phyloP scores from a whole-genome alignment of 2,113 vertebrate genomes.

The Micromys minutus region DNA sequence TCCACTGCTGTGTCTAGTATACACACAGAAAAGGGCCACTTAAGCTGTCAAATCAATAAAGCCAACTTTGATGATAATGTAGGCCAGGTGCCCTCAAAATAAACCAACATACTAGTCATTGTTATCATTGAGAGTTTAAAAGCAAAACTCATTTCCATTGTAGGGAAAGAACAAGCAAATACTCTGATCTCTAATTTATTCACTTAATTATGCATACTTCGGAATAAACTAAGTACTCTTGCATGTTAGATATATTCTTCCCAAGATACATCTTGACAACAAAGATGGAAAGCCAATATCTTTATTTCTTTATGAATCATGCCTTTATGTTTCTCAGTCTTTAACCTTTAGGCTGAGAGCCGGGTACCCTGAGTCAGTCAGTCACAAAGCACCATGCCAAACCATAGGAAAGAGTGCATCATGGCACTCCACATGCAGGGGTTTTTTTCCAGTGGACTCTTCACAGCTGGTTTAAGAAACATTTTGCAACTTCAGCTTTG shows the following conservation, averaged over 20 bases:
- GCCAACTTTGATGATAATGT: not conserved
- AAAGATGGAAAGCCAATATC: not conserved
- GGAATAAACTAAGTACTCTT: not conserved
- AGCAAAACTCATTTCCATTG: not conserved
- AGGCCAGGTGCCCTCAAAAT: not conserved
- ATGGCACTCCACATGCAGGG: not conserved
- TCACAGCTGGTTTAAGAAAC: not conserved
- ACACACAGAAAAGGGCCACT: not conserved
- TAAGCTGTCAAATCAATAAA: not conserved
- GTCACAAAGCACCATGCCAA: not conserved
- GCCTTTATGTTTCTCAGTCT: not conserved
- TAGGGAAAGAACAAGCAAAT: not conserved
- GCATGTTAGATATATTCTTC: not conserved
- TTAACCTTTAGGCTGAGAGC: not conserved
- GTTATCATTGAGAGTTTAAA: not conserved
- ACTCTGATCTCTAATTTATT: not conserved
- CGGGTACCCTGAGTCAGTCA: not conserved
- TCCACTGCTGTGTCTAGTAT: not conserved
- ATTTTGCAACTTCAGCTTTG: not conserved
- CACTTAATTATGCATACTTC: not conserved
- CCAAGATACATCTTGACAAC: not conserved
- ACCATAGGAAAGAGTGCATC: too few species aligned
- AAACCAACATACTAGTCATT: not conserved
- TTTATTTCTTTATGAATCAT: not conserved
- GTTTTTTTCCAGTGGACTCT: not conserved